Evolutionary conservation across 2,113 vertebrate genomes (phyloP).

Genomic region (Ammodytes marinus): DNA sequence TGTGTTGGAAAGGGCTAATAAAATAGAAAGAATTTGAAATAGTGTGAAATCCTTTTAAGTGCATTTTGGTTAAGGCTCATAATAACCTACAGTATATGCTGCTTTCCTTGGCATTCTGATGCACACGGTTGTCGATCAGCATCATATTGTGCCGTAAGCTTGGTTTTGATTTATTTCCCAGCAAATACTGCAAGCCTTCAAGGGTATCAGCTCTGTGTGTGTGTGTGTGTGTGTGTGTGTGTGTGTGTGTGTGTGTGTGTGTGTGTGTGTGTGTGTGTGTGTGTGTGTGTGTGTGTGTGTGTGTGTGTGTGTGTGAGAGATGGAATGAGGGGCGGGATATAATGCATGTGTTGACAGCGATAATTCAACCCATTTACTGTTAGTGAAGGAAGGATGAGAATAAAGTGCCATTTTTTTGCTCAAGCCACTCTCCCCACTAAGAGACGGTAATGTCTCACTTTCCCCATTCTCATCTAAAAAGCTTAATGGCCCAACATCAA

Average conservation of each 20-base stretch:
- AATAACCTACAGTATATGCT: not conserved
- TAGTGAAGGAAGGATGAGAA: conserved; percentile 61
- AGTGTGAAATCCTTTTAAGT: not conserved
- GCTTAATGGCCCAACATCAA: conserved; percentile 46
- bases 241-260: not conserved
- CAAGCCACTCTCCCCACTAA: conserved; percentile 36
- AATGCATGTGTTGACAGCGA: conserved; percentile 66
- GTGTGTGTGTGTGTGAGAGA: conserved; percentile 3
- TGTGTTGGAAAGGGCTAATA: not conserved
- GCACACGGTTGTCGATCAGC: conserved; percentile 10
- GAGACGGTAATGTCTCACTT: conserved; percentile 56
- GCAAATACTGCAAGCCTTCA: conserved; percentile 31
- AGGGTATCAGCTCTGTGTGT: conserved; percentile 13
- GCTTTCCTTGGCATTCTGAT: conserved; percentile 35
- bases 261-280: not conserved
- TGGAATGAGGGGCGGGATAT: conserved; percentile 31
- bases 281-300: conserved; percentile 1
- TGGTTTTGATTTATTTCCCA: conserved; percentile 54
- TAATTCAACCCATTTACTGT: conserved; percentile 76
- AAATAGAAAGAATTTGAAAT: conserved; percentile 12
- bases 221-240: not conserved
- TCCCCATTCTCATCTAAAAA: conserved; percentile 48
- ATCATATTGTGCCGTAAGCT: conserved; percentile 30
- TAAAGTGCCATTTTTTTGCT: conserved; percentile 55
- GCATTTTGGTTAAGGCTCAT: not conserved